A percentile compares a stretch with the other conserved stretches of the same genome.
These are phyloP conservation scores for Cotesia glomerata DNA, from an alignment of 1,140 invertebrate genomes.

Conservation along the genomic window DNA sequence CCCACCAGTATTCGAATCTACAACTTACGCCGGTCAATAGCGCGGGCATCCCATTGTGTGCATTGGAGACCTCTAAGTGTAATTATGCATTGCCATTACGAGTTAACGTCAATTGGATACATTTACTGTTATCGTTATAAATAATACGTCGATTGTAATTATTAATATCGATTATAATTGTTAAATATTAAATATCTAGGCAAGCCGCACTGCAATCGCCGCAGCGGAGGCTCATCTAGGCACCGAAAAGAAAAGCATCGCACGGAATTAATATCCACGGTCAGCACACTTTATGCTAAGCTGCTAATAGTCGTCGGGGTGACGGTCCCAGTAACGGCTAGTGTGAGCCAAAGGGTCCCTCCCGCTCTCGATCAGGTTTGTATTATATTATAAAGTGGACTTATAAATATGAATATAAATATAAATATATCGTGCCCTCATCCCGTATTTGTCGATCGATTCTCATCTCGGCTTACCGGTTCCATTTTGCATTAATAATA, in stretches of 20 bases:
- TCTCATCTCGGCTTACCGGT: not conserved
- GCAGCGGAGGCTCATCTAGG: not conserved
- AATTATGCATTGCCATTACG: conserved; percentile 9
- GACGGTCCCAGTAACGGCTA: conserved; percentile 73
- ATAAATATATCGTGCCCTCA: not conserved
- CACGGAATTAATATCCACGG: conserved; percentile 56
- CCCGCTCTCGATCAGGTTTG: conserved; percentile 71
- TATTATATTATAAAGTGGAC: not conserved
- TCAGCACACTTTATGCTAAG: conserved; percentile 82
- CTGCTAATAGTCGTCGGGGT: conserved; percentile 80
- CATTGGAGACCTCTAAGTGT: conserved; percentile 48
- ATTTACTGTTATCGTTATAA: too few relatives aligned
- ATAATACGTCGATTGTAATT: too few relatives aligned
- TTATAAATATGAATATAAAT: not conserved
- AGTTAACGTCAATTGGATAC: too few relatives aligned
- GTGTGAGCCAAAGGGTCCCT: conserved; percentile 71
- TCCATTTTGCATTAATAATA: conserved; percentile 23
- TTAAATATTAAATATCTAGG: conserved; percentile 10
- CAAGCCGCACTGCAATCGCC: conserved; percentile 24
- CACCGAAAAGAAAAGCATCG: conserved; percentile 44
- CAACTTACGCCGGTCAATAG: conserved; percentile 51
- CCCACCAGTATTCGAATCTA: conserved; percentile 32
- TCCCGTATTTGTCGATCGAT: not conserved
- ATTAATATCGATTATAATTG: too few relatives aligned
- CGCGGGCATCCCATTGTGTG: conserved; percentile 41